Conservation (phyloP, 1,140 invertebrate species). For the Heliothis virescens region DNA sequence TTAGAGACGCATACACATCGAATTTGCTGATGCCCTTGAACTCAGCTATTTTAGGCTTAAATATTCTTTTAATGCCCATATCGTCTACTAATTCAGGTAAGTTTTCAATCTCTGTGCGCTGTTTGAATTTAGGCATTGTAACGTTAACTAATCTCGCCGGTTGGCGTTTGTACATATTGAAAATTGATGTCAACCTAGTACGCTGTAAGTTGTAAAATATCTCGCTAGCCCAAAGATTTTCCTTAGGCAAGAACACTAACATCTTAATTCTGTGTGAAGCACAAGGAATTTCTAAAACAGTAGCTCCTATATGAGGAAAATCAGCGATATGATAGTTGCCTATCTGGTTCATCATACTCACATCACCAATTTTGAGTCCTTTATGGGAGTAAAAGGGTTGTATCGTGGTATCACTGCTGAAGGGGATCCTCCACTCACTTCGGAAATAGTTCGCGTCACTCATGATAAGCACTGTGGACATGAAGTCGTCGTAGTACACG, state of each 20-base stretch:
- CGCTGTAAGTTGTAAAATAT: conserved; percentile 82
- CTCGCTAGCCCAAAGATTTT: conserved; percentile 62
- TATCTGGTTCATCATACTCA: conserved; percentile 83
- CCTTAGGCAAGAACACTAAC: conserved; percentile 88
- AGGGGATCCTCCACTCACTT: conserved; percentile 89
- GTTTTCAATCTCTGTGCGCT: conserved; percentile 87
- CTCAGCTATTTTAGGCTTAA: conserved; percentile 86
- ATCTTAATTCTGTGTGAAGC: conserved; percentile 87
- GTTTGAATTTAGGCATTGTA: conserved; percentile 88
- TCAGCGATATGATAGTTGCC: conserved; percentile 74
- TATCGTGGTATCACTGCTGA: conserved; percentile 87
- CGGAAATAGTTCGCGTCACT: conserved; percentile 91
- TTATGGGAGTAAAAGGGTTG: conserved; percentile 78
- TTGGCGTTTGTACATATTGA: conserved; percentile 78
- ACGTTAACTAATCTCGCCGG: conserved; percentile 84
- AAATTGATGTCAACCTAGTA: conserved; percentile 82
- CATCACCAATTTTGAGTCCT: conserved; percentile 69
- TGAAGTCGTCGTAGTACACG: conserved; percentile 75
- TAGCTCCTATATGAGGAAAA: conserved; percentile 82
- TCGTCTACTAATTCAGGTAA: conserved; percentile 86
- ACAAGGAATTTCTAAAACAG: conserved; percentile 89
- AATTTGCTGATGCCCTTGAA: conserved; percentile 87
- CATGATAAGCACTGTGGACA: conserved; percentile 87
- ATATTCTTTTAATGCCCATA: conserved; percentile 89
- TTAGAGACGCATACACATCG: conserved; percentile 83